phyloP scores from a whole-genome alignment of 2,113 vertebrate species.

The Lepus americanus region DNA sequence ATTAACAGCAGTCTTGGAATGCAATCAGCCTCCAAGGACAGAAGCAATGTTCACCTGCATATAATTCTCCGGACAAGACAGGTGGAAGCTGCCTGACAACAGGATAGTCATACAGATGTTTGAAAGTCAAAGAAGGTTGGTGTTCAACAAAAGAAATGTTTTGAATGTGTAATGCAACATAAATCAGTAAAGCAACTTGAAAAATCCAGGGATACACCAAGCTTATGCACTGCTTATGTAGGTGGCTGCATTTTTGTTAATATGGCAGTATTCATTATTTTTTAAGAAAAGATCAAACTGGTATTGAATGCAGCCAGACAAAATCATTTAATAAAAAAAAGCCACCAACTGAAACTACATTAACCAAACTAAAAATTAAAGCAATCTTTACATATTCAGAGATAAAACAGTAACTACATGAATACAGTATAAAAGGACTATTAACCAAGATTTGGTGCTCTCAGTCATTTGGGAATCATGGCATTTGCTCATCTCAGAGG shows the following conservation, averaged over 20 bases:
- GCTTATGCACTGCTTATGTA: background rate
- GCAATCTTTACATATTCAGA: background rate
- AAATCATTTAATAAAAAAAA: background rate
- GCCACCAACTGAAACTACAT: background rate
- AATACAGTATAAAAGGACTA: background rate
- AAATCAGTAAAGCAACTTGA: background rate
- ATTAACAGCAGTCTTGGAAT: background rate
- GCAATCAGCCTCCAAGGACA: background rate
- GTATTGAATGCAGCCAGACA: background rate
- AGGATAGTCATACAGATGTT: background rate
- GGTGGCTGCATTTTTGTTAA: background rate
- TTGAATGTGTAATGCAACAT: background rate
- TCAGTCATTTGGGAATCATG: background rate
- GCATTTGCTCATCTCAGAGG: background rate
- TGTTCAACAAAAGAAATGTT: background rate
- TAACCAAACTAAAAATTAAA: background rate
- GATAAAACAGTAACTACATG: background rate
- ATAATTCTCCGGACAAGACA: conserved; percentile 41
- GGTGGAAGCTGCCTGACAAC: background rate
- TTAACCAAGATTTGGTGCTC: background rate
- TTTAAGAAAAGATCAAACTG: background rate
- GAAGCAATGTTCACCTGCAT: background rate
- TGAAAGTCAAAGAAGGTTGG: background rate
- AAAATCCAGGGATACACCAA: background rate
- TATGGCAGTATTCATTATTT: background rate